Evolutionary conservation across 2,113 vertebrate genomes (phyloP).

Genomic region (Neoarius graeffei): DNA sequence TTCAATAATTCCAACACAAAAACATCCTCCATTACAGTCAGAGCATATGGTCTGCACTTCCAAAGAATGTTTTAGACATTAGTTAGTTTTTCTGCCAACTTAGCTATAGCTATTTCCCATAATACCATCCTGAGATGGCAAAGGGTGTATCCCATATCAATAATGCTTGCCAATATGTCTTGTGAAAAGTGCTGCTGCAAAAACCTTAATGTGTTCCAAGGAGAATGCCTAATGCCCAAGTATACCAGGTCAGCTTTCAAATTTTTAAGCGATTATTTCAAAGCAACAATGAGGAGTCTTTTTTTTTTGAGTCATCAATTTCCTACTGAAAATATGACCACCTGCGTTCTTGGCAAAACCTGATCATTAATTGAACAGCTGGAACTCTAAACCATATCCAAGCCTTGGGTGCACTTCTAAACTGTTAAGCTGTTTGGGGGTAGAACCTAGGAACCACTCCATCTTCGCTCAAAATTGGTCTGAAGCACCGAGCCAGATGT

Average conservation of each 20-base stretch:
- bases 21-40: not conserved
- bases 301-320: not conserved
- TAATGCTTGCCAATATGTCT: not conserved
- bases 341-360: not conserved
- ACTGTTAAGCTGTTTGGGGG: not conserved
- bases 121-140: not conserved
- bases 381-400: not conserved
- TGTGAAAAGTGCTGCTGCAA: not conserved
- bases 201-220: not conserved
- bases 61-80: not conserved
- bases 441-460: not conserved
- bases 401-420: not conserved
- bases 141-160: not conserved
- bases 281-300: not conserved
- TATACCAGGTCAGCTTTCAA: not conserved
- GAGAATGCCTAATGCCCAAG: not conserved
- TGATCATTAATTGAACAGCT: slow-evolving; percentile 1
- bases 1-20: not conserved
- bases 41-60: not conserved
- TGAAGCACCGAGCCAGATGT: not conserved
- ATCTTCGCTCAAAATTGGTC: not conserved
- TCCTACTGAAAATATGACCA: not conserved
- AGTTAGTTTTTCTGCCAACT: not conserved
- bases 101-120: not conserved
- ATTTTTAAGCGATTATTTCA: not conserved